Percentiles rank a stretch among this genome's conserved stretches.
Conservation (phyloP, 2,797 vertebrate genomes). For the Decapterus maruadsi region DNA sequence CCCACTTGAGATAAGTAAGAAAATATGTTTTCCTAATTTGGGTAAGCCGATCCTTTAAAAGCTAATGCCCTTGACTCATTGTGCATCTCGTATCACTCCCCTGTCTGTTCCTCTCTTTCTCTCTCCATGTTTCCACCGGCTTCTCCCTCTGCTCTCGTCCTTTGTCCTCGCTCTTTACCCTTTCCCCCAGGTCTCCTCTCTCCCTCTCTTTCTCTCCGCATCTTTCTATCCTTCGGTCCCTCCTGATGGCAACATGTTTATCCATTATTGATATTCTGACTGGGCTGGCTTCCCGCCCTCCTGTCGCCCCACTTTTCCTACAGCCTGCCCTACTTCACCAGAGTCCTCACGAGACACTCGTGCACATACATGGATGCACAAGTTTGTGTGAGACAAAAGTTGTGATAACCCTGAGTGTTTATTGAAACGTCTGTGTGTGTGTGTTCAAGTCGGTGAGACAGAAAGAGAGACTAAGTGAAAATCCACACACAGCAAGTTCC, state of each 20-base stretch:
- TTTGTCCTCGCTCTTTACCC: constrained; percentile 53
- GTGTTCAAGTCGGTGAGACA: constrained; percentile 59
- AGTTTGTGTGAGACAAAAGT: constrained; percentile 63
- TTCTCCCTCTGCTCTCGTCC: constrained; percentile 36
- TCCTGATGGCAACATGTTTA: constrained; percentile 80
- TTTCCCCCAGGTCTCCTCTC: constrained; percentile 44
- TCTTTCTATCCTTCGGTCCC: constrained; percentile 62
- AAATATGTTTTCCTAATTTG: constrained; percentile 25
- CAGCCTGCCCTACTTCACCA: constrained; percentile 81
- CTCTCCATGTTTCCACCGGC: constrained; percentile 4
- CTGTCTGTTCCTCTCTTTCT: constrained; percentile 7
- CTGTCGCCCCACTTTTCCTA: constrained; percentile 79
- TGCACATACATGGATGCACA: constrained; percentile 48
- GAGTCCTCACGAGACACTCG: constrained; percentile 70
- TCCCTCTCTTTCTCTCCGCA: constrained; percentile 23
- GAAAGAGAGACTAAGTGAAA: constrained; percentile 68
- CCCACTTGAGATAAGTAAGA: constrained; percentile 5
- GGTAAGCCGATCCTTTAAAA: constrained; percentile 35
- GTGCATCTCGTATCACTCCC: neutral
- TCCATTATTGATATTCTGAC: constrained; percentile 85
- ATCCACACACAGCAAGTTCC: constrained; percentile 66
- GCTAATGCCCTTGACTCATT: constrained; percentile 10
- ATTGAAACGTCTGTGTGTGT: constrained; percentile 34
- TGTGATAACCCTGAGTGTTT: constrained; percentile 66
- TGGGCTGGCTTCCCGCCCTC: constrained; percentile 72